Evolutionary conservation across 2,797 vertebrate genomes (phyloP).

Genomic region (Propithecus perrieri): DNA sequence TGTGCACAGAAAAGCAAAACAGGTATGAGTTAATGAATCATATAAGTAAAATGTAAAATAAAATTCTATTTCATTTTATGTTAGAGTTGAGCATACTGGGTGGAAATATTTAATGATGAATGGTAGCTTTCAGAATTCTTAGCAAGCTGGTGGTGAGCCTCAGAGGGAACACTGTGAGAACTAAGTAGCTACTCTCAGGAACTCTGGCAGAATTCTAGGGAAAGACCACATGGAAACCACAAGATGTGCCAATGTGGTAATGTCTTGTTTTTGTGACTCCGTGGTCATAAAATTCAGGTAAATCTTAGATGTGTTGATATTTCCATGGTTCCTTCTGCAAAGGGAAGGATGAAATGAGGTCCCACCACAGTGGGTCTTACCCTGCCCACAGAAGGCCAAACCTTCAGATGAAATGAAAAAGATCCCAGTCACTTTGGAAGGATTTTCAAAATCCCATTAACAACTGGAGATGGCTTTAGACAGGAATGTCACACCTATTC

Average conservation of each 20-base stretch:
- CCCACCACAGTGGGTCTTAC: not conserved
- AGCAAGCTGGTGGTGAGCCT: not conserved
- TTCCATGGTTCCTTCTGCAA: constrained; percentile 34
- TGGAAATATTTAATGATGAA: constrained; percentile 52
- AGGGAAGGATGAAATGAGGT: constrained; percentile 2
- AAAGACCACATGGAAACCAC: constrained; percentile 54
- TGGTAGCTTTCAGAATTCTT: constrained; percentile 28
- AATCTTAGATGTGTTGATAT: not conserved
- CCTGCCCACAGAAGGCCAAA: not conserved
- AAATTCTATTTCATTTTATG: constrained; percentile 29
- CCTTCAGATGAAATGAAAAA: constrained; percentile 10
- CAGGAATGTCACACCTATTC: constrained; percentile 56
- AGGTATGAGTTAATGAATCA: not conserved
- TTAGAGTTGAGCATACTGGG: not conserved
- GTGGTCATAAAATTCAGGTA: constrained; percentile 47
- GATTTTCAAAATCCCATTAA: constrained; percentile 58
- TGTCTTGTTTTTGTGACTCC: not conserved
- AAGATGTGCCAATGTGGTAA: constrained; percentile 43
- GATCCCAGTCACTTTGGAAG: constrained; percentile 41
- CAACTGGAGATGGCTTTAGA: not conserved
- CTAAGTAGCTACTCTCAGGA: constrained; percentile 19
- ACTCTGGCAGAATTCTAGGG: constrained; percentile 38
- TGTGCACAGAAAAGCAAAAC: constrained; percentile 37
- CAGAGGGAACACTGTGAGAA: constrained; percentile 9
- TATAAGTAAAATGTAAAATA: constrained; percentile 17